Base-by-base conservation (phyloP, 2,888 invertebrate genomes). In the Acronicta psi region DNA sequence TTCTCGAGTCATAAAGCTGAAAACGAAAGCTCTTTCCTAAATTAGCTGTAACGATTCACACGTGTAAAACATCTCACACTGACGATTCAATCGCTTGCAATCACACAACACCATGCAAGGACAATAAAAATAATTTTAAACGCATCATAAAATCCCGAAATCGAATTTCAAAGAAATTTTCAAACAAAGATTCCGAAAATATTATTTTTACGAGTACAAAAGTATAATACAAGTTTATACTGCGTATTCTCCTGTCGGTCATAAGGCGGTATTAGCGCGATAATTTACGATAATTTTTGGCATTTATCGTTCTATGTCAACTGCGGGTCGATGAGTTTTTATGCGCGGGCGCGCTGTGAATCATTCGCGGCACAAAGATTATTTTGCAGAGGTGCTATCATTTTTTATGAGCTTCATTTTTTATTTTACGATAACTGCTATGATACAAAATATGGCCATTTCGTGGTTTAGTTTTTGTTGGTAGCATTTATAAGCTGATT, bases 241-340 rank as follows among this genome's bases (percentile, higher is more conserved):
- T 86, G 86, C 86, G 81, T 87, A 90, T 89, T 91, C 86, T 85
- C 60, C 86, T 84, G 89, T 90, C 88, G 80, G 79, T 77, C 79
- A 72, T 84, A 80, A 79, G 80, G 74, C 79, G 82, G 85, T 83
- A 85, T 89, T 89, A 87, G 80, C 71, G 58, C 44, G 75, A 77
- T 87, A 88, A 90, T 91, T 91, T 90, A 91, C 84, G 86, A 77
- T 83, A 76, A 76, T 84, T 83, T 84, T 86, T 87, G 90, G 84
- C 91, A 75, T 91, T 91, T 90, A 91, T 88, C 79, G 89, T 75
- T 84, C 82, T 84, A 85, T 91, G 90, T 89, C 90, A 89, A 90
- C 89, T 82, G 69, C 67, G 80, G 80, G 85, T 84, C 86, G 86
- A 87, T 87, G 81, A 82, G 81, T 80, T 82, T 87, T 87, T 86